Evolutionary conservation across 1,140 invertebrate genomes (phyloP).

Genomic region (Pogonomyrmex barbatus): DNA sequence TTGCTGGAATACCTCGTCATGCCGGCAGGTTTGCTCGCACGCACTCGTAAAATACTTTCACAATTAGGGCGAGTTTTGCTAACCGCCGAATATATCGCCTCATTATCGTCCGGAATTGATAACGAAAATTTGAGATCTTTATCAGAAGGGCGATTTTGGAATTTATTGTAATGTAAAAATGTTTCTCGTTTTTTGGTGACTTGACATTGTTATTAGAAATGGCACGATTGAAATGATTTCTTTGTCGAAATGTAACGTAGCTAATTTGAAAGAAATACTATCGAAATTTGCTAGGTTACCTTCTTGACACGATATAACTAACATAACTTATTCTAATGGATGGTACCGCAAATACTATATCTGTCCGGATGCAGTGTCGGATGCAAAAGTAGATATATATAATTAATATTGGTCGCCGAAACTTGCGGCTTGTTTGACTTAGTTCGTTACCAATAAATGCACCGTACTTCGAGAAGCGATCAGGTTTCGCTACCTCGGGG

Average conservation of each 20-base stretch:
- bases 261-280: not conserved
- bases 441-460: conserved; percentile 55
- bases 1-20: conserved; percentile 44
- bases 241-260: not conserved
- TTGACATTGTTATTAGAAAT: conserved; percentile 20
- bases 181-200: not conserved
- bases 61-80: conserved; percentile 2
- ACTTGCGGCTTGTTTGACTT: conserved; percentile 58
- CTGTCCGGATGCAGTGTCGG: not conserved
- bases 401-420: conserved; percentile 48
- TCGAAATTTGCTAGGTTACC: conserved; percentile 12
- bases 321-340: not conserved
- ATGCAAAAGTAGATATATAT: conserved; percentile 22
- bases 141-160: not conserved
- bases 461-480: conserved; percentile 44
- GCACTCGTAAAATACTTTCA: conserved; percentile 56
- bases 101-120: not conserved
- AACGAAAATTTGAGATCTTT: conserved; percentile 11
- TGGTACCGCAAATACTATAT: not conserved
- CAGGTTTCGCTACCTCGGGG: conserved; percentile 35
- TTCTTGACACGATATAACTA: conserved; percentile 2
- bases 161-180: not conserved
- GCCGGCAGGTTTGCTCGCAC: conserved; percentile 13
- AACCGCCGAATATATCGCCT: not conserved
- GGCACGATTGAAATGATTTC: conserved; percentile 1